A percentile compares a stretch with the other conserved stretches of the same genome.
Conservation (phyloP, 1,140 invertebrate genomes). For the Cheumatopsyche charites region DNA sequence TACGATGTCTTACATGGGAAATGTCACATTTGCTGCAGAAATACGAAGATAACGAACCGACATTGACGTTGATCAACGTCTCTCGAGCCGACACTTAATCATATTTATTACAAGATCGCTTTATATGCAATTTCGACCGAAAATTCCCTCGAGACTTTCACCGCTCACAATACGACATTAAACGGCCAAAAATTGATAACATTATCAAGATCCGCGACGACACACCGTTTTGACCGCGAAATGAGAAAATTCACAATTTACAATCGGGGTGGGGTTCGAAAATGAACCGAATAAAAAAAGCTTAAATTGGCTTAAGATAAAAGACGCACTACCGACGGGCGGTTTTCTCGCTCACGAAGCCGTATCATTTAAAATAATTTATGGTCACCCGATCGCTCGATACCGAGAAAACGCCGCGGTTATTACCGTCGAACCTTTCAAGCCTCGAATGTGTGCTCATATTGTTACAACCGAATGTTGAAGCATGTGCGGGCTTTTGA, state of each 20-base stretch:
- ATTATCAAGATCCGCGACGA: slow-evolving; percentile 16
- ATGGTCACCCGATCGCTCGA: slow-evolving; percentile 11
- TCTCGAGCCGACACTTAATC: not conserved
- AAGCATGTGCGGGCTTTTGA: no score
- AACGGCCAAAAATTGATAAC: slow-evolving; percentile 14
- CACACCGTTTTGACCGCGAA: no score
- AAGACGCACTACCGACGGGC: not conserved
- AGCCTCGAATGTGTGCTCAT: no score
- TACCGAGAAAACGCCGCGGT: not conserved
- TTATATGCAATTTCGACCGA: not conserved
- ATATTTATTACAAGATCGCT: no score
- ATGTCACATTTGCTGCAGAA: no score
- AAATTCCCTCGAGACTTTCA: not conserved
- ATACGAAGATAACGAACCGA: no score
- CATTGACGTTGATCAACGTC: not conserved
- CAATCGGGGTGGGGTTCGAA: no score
- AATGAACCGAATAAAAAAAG: not conserved
- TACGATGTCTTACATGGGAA: no score
- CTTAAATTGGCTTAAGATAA: not conserved
- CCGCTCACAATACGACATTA: not conserved
- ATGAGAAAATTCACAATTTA: no score
- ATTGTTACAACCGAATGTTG: no score
- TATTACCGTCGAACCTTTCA: no score
- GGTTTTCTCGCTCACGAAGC: not conserved
- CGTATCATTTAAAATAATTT: slow-evolving; percentile 37